Base-by-base conservation (phyloP, 2,888 invertebrate species). In the Limenitis camilla region DNA sequence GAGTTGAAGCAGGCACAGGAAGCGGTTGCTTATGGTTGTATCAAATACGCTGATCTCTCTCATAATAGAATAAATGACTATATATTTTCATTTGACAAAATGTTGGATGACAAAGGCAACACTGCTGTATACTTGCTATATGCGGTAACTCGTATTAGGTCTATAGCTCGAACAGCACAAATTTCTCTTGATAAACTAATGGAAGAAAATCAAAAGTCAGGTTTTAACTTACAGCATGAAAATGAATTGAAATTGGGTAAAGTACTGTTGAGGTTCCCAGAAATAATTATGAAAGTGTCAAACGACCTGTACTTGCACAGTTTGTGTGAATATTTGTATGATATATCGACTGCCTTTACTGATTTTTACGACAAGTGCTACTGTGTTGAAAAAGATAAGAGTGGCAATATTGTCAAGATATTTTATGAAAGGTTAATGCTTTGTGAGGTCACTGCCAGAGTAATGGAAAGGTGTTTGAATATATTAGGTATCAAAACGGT, bases 281-380 rank as follows among this genome's bases (percentile, higher is more conserved):
- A 98, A 76, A 89, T 96, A 4, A 88, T 99, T 39, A 74, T 93
- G 0, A 94, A 93, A 74, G 93, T 97, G 33, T 88, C 94, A 0
- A 93, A 92, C 63, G 96, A 97, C 72, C 85, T 98, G 29, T 92
- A 90, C 58, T 74, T 97, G 49, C 97, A 99, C 78, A 91, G 91
- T 47, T 84, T 99, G 30, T 99, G 99, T 75, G 99, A 99, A 74
- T 98, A 94, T 78, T 90, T 98, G 58, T 99, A 97, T 81, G 98
- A 99, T 70, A 91, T 99, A 50, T 92, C 96, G n/a, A 92, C 95
- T 5, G 90, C 92, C 1, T 99, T 99, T 74, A 93, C 96, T 0
- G 99, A 99, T 76, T 99, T 99, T 81, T 99, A 99, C 79, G 98
- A 98, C 73, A 92, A 90, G 66, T 99, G 99, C 79, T 99, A 99